Evolutionary conservation across 2,113 vertebrate genomes (phyloP).

Genomic region (Balaenoptera acutorostrata): DNA sequence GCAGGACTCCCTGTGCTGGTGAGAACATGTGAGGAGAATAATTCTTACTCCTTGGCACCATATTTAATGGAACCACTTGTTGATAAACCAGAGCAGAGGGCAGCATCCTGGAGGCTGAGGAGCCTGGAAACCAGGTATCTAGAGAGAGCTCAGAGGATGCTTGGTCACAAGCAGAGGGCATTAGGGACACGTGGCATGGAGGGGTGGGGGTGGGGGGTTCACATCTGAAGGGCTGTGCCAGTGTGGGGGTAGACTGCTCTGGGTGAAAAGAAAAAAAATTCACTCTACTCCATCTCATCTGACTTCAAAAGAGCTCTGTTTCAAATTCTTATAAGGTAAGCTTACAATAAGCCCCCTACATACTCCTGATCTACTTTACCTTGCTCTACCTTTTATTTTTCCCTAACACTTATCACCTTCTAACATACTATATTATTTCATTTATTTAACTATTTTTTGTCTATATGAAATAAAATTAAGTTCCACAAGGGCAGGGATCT

Average conservation of each 20-base stretch:
- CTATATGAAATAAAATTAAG: neutral
- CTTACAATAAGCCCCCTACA: neutral
- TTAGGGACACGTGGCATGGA: accelerated
- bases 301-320: neutral
- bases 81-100: neutral
- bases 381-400: neutral
- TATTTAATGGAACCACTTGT: neutral
- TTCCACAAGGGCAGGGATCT: neutral
- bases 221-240: neutral
- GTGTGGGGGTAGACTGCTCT: too few species aligned
- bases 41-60: neutral
- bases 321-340: neutral
- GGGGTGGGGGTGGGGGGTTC: neutral
- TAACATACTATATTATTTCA: neutral
- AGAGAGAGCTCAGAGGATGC: neutral
- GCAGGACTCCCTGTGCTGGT: too few species aligned
- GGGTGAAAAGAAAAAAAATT: too few species aligned
- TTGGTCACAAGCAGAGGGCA: neutral
- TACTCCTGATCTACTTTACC: neutral
- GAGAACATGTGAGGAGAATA: neutral
- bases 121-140: neutral
- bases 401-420: neutral
- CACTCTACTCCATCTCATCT: neutral
- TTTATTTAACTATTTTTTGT: neutral
- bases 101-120: neutral